Conservation (phyloP, 1,140 invertebrate species). For the Metaphire vulgaris region DNA sequence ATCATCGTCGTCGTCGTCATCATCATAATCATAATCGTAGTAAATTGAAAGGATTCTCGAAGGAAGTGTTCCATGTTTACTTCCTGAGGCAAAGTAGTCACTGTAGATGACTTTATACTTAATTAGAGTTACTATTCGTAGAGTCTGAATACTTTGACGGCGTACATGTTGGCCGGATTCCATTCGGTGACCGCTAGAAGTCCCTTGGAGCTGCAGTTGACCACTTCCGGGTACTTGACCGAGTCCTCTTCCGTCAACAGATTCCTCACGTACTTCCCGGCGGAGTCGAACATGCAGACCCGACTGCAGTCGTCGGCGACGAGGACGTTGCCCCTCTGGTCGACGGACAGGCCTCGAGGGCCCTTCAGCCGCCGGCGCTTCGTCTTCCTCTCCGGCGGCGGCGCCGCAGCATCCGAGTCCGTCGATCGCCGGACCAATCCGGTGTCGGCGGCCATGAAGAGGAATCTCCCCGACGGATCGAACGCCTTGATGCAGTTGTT, state of each 20-base stretch:
- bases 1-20: too few species aligned
- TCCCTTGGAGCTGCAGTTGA: background rate
- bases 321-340: slow-evolving; percentile 19
- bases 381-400: slow-evolving; percentile 1
- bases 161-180: slow-evolving; percentile 22
- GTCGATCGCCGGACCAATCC: background rate
- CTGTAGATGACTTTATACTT: too few species aligned
- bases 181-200: slow-evolving; percentile 21
- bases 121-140: too few species aligned
- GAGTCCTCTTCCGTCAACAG: slow-evolving; percentile 14
- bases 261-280: slow-evolving; percentile 18
- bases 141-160: slow-evolving; percentile 23
- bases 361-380: background rate
- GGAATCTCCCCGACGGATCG: slow-evolving; percentile 10
- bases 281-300: slow-evolving; percentile 8
- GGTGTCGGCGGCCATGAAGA: background rate
- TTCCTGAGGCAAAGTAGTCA: too few species aligned
- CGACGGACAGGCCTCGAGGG: slow-evolving; percentile 16
- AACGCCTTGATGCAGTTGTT: slow-evolving; percentile 27
- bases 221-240: slow-evolving; percentile 12
- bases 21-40: too few species aligned
- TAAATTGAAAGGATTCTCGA: too few species aligned
- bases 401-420: background rate
- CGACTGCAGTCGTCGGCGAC: slow-evolving; percentile 26
- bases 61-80: too few species aligned